Evolutionary conservation across 92 coral and sea anemone species (phyloP), one percentile per base, ranked within the genome.

Genomic region (Paragorgia papillata): DNA sequence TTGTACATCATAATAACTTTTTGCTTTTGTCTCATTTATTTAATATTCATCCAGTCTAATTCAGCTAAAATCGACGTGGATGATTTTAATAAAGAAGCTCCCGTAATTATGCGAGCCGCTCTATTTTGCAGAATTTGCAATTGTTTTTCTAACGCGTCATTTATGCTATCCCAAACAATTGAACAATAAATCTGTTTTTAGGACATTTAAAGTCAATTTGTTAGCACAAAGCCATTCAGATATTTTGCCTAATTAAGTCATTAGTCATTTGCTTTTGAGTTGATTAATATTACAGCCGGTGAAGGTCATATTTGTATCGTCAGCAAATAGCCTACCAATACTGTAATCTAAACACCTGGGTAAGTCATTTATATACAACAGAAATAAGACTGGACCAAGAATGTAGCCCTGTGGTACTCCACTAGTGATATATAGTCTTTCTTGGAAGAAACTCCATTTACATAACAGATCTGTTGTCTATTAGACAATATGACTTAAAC

Each of bases 291-390:
- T 55, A 31, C 74, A 66, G 74, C 50, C 74, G 37, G 74, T 13
- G 40, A 66, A 66, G 27, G 74, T 66, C 40, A 66, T 37, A 37
- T 37, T 37, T 37, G 10, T 10, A 10, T 37, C 43, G 10, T 37
- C 43, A 37, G 43, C 43, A 40, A 40, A 66, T 66, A 66, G 40
- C 37, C 74, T 66, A 40, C 54, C 32, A 18, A 55, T 66, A 24
- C 54, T 33, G 51, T 28, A 66, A 32, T 66, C 51, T 33, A 66
- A 22, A 40, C 74, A 66, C 13, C 37, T 66, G 2, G 74, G 74
- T 40, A 66, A 66, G 29, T 66, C 74, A 40, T 66, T 66, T 49
- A 66, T 66, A 14, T 66, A 66, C 2, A 66, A 39, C 24, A 66
- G n/a, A 22, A 40, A 66, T 39, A 33, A 66, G 74, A 40, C 43